Evolutionary conservation across 2,113 vertebrate genomes (phyloP), one percentile per base, ranked within the genome.

Genomic region (Anarrhichthys ocellatus): DNA sequence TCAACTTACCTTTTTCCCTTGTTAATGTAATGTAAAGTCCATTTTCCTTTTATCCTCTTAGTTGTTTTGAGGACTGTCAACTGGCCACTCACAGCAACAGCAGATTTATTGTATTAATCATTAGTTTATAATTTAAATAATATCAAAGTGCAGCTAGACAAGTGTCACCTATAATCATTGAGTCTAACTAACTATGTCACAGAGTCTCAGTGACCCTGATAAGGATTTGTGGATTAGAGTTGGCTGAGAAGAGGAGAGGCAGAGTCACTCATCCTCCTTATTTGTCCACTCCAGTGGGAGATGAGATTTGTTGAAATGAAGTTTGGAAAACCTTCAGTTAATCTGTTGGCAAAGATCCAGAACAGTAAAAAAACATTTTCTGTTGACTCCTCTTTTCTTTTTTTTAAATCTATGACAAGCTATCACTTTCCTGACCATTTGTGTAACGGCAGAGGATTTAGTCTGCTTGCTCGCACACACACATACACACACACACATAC

Each of bases 221-320:
- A 70, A 77, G 93, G 95, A 96, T 95, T 95, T 93, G 78, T 63
- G 91, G 93, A 95, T 93, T 95, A 94, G 78, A 88, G 44, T 52
- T 48, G 65, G 73, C 80, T 88, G 81, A 90, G 88, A 86, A 81
- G 81, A 88, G 72, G 77, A 63, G 77, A 77, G 78, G 63, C 82
- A 79, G 71, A 85, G 84, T 87, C 81, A 24, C 73, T 81, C 76
- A 71, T 61, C 82, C 63, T 73, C 8, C 40, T 84, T 71, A 64
- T 78, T 80, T 68, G 73, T 71, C 69, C 63, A 80, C 73, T 32
- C 46, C n/a, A 64, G 46, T 34, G 29, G 18, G 59, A 78, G 38
- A 44, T 11, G 42, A 65, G 36, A 84, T n/a, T 24, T 15, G 1
- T 32, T 59, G 18, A 78, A 79, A n/a, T 32, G 42, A 52, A 71